Conservation (phyloP, 2,888 invertebrate species). For the Cremastinae sp. region DNA sequence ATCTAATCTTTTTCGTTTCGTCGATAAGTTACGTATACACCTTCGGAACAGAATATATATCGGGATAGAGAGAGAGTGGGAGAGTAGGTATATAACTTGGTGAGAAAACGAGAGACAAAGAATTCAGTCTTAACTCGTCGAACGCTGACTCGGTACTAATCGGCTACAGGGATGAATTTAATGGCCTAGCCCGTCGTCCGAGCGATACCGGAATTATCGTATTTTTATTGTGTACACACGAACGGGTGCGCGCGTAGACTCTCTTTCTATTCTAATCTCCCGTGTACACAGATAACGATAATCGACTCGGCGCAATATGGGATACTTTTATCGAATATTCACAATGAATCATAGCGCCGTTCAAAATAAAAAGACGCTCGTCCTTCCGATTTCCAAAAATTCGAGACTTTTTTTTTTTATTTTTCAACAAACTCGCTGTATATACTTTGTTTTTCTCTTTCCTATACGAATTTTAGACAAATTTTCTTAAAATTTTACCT, state of each 20-base stretch:
- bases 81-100: neutral
- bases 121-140: conserved; percentile 19
- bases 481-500: no score
- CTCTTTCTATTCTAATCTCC: neutral
- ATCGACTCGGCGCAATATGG: neutral
- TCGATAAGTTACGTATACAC: neutral
- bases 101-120: neutral
- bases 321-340: neutral
- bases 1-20: neutral
- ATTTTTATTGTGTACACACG: no score
- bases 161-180: neutral
- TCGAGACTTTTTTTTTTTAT: no score
- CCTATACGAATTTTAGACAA: no score
- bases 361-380: neutral
- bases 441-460: no score
- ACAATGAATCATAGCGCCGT: neutral
- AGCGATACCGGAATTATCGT: no score
- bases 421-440: no score
- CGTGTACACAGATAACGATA: neutral
- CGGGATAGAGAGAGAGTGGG: no score
- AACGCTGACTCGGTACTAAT: conserved; percentile 37
- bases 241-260: no score
- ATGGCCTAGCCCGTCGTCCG: no score
- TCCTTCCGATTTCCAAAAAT: no score
- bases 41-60: neutral